These are phyloP conservation scores for Glandiceps talaboti DNA, from an alignment of 53 echinoderm and acorn worm genomes.

Conservation along the genomic window DNA sequence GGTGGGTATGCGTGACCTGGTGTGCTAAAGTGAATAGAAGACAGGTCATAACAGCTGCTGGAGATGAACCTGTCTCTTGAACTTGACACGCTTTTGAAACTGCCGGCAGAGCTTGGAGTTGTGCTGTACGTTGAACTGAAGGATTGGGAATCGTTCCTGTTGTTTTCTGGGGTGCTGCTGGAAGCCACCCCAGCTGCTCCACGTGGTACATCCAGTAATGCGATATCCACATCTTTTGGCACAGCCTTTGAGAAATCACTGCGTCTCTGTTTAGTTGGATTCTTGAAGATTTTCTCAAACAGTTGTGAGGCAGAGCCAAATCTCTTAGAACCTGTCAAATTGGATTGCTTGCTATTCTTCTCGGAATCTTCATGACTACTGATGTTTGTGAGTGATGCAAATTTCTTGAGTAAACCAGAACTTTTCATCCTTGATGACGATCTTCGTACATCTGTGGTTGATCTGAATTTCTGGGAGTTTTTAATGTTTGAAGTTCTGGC, in stretches of 20 bases:
- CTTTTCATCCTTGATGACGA: not conserved
- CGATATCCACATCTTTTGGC: not conserved
- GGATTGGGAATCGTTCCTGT: not conserved
- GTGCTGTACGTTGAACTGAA: constrained; percentile 9
- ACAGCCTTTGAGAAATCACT: not conserved
- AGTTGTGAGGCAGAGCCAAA: constrained; percentile 89
- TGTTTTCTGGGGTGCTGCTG: not conserved
- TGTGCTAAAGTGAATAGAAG: not conserved
- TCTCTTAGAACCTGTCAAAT: constrained; percentile 32
- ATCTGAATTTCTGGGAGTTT: not conserved
- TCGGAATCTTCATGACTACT: not conserved
- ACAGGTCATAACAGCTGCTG: not conserved
- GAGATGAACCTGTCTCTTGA: not conserved
- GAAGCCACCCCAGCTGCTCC: constrained; percentile 3
- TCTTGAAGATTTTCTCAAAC: constrained; percentile 57
- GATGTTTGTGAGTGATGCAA: constrained; percentile 29
- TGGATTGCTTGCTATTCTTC: not conserved
- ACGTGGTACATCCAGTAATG: constrained; percentile 9
- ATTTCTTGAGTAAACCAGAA: no score
- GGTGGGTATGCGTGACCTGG: constrained; percentile 49
- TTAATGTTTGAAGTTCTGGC: not conserved
- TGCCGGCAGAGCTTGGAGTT: constrained; percentile 9
- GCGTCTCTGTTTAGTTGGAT: constrained; percentile 16
- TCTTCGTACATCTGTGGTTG: not conserved
- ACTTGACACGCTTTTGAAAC: constrained; percentile 3